Evolutionary conservation across 1,140 invertebrate species (phyloP), one percentile per base, ranked within the genome.

Genomic region (Cyclina sinensis): DNA sequence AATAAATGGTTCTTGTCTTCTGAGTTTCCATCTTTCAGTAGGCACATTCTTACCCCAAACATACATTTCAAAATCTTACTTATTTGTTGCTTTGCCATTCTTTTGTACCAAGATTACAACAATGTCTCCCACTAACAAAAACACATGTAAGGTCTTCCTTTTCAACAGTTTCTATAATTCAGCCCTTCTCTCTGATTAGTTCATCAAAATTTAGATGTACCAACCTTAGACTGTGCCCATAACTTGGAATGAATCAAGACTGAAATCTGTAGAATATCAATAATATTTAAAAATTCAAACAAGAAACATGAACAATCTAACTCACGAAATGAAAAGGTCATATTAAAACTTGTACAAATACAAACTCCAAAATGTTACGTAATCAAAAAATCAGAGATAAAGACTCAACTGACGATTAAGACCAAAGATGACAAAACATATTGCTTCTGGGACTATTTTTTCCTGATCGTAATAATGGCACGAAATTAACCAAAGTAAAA

Each of bases 241-340:
- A 4, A 51, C 21, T 70, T 78, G 74, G 74, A 78, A 78, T 78
- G 74, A 78, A 78, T 78, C 48, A 51, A 51, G 46, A 48, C 74
- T 51, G 46, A 78, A 78, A 78, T 32, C 54, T 54, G 74, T 57
- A 78, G 74, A 78, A 32, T 48, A 78, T 54, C 39, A 78, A 78
- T 78, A 51, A 78, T 51, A 76, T 76, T 70, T 76, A 78, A 78
- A n/a, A 78, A 78, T 78, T 51, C 46, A 78, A 78, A 78, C 74
- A 78, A 78, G 74, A 78, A 78, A 78, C 74, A 54, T 51, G 74
- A 78, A 78, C 74, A 78, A 78, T 78, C 43, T 51, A 51, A 78
- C 74, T 78, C 74, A 78, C 74, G 54, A 78, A 78, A 78, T 32
- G 74, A 78, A 78, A 78, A 43, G 74, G 1, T 54, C 27, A 30